Percentiles rank a stretch among this genome's conserved stretches.
Evolutionary conservation across 2,888 invertebrate species (phyloP).

Genomic region (Drosophila anomelani): DNA sequence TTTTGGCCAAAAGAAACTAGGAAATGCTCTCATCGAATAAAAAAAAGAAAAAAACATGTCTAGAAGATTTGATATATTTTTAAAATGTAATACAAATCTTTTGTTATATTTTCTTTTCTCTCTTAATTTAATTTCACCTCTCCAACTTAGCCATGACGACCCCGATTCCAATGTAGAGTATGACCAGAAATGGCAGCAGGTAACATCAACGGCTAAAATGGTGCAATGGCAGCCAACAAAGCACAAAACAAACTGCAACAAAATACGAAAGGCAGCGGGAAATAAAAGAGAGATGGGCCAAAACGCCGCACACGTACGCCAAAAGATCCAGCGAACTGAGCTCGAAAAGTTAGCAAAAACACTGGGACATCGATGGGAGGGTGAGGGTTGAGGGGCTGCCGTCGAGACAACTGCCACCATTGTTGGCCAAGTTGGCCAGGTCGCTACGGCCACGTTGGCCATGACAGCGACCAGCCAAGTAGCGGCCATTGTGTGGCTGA

Average conservation of each 20-base stretch:
- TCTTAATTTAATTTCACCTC: background rate
- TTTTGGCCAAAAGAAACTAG: background rate
- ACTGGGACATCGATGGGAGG: background rate
- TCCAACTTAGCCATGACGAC: background rate
- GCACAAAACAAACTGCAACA: constrained; percentile 44
- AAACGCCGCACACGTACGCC: constrained; percentile 34
- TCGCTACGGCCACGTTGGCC: constrained; percentile 34
- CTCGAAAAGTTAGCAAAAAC: constrained; percentile 54
- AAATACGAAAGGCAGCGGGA: constrained; percentile 44
- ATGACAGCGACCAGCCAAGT: constrained; percentile 58
- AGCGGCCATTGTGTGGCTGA: constrained; percentile 64
- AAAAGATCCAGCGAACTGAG: constrained; percentile 53
- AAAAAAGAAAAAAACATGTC: too few species aligned
- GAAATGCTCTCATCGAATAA: background rate
- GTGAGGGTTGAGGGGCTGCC: constrained; percentile 9
- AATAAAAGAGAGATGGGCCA: constrained; percentile 43
- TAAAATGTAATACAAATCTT: background rate
- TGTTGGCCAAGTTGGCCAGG: constrained; percentile 50
- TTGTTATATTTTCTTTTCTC: background rate
- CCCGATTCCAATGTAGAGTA: constrained; percentile 13
- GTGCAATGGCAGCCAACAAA: constrained; percentile 43
- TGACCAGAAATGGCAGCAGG: constrained; percentile 35
- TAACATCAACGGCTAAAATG: constrained; percentile 45
- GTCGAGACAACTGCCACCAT: constrained; percentile 33
- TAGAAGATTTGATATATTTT: background rate